These are phyloP conservation scores for Marisa cornuarietis DNA, from an alignment of 1,140 invertebrate species.

Conservation along the genomic window DNA sequence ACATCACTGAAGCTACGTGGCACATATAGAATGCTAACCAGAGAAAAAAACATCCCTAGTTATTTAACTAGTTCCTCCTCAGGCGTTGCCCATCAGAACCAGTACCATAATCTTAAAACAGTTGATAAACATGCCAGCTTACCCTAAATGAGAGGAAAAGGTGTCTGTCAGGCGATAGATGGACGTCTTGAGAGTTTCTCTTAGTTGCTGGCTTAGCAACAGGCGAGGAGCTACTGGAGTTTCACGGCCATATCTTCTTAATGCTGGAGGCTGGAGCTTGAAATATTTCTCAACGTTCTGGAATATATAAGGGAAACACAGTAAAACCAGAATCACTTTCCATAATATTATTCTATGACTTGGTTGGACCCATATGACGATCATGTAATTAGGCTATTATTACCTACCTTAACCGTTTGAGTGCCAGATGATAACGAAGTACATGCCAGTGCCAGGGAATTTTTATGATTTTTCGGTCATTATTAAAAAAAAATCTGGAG, in stretches of 20 bases:
- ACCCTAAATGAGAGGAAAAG: constrained; percentile 52
- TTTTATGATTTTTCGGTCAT: too few relatives aligned
- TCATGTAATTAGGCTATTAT: neutral
- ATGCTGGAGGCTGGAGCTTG: constrained; percentile 43
- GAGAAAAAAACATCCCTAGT: too few relatives aligned
- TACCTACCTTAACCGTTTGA: too few relatives aligned
- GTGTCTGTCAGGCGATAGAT: constrained; percentile 52
- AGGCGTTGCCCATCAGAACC: too few relatives aligned
- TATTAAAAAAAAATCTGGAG: too few relatives aligned
- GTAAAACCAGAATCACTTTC: neutral
- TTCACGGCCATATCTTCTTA: constrained; percentile 31
- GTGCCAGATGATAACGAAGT: too few relatives aligned
- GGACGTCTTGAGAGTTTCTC: constrained; percentile 45
- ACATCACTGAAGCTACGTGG: too few relatives aligned
- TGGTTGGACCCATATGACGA: neutral
- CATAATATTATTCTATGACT: neutral
- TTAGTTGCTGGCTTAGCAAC: constrained; percentile 42
- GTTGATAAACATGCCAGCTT: constrained; percentile 31
- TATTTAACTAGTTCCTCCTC: too few relatives aligned
- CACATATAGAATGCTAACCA: too few relatives aligned
- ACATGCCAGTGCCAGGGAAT: too few relatives aligned
- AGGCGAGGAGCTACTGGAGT: constrained; percentile 22
- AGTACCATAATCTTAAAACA: neutral
- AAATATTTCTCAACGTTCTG: constrained; percentile 58
- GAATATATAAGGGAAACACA: neutral